Evolutionary conservation across 2,113 vertebrate species (phyloP), one percentile per base, ranked within the genome.

Genomic region (Australoheros scitulus): DNA sequence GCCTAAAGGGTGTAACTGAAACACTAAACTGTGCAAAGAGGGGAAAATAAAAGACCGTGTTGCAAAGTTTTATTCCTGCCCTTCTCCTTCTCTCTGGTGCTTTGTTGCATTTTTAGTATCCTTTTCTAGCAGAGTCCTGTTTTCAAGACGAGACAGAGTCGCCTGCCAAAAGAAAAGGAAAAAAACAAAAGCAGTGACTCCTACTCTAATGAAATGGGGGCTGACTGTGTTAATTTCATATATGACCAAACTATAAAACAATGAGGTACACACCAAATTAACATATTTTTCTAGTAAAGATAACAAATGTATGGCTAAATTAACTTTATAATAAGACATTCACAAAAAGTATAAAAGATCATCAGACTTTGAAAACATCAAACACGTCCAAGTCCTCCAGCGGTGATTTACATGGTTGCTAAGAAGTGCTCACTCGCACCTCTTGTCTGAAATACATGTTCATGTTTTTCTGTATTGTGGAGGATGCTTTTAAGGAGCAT

Each of bases 401-500:
- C 61, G 3, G 22, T 18, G 76, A 88, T 92, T 93, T 89, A 90
- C 82, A 81, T 86, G 86, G 89, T 87, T 84, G 74, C 92, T 85
- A 85, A 87, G 85, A 87, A 88, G 81, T 85, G 79, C 84, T 89
- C 63, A 14, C 87, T 91, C 82, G 59, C 29, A 78, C 75, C 86
- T 91, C 91, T 91, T 92, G 83, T 88, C 89, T 91, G 89, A 93
- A 93, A 92, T 93, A 81, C 87, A 82, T 77, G 88, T 88, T 85
- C 79, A 24, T 90, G 88, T 89, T 94, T 88, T 91, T 87, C 88
- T 90, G 88, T 91, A 87, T 90, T 79, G 83, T 76, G 80, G 86
- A 89, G 86, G 93, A 94, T 94, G 94, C 95, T 95, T 96, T 96
- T 95, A 94, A 95, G 93, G 80, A 93, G 82, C 92, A 94, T 95